Evolutionary conservation across 2,113 vertebrate genomes (phyloP), one percentile per base, ranked within the genome.

Genomic region (Alectura lathami): DNA sequence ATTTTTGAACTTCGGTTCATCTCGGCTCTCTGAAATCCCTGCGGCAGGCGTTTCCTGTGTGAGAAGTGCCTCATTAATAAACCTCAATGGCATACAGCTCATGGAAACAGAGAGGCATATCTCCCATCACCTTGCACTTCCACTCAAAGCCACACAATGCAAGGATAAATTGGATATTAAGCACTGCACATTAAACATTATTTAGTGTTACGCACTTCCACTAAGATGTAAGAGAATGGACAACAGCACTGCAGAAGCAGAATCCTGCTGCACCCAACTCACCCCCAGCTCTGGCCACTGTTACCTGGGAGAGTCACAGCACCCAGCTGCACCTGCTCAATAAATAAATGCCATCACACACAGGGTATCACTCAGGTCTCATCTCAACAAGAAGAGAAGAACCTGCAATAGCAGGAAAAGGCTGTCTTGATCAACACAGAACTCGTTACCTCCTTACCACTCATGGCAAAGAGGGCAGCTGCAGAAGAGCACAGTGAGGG

Each of bases 381-480:
- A 17, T 2, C 5, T 36, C 36, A 51, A 32, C 17, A 48, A 54
- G 26, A 59, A 48, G 2, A 22, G 6, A 34, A 22, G 8, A 60
- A 26, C 17, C 17, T 27, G 59, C 30, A 20, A 59, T 0, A 53
- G 32, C 22, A 23, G 50, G 57, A 42, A 59, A 76, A 83, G 60
- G 38, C 9, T 0, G n/a, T 14, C 47, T 50, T 6, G 0, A 8
- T 6, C 34, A 7, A 36, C 23, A 29, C n/a, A 2, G 32, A 68
- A 47, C 26, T 53, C 13, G 2, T 26, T 6, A 32, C 38, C 43
- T 54, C 50, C 62, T 43, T 27, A 43, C 8, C 8, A 16, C 17
- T 63, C 24, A 2, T 0, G 7, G 30, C 22, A 3, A 36, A 2
- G 11, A 3, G 17, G 32, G 40, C 66, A 73, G 50, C 4, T 0